Percentiles rank a stretch among this genome's conserved stretches.
Conservation (phyloP, 2,113 vertebrate genomes). For the Epinephelus fuscoguttatus region DNA sequence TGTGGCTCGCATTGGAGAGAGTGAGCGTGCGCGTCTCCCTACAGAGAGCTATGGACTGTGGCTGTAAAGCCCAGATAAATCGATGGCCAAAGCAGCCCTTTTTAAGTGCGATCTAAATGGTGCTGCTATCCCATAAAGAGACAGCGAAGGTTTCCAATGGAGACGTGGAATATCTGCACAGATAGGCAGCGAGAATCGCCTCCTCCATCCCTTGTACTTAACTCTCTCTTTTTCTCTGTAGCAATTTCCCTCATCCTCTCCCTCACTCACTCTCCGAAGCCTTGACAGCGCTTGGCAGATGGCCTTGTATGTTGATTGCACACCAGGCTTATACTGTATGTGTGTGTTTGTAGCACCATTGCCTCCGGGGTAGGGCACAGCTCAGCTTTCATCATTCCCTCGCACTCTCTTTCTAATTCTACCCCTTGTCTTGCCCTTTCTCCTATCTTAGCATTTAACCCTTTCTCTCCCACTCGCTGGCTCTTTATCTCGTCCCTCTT, state of each 20-base stretch:
- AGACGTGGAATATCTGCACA: constrained; percentile 30
- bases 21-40: constrained; percentile 15
- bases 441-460: background rate
- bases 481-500: background rate
- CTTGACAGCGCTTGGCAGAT: constrained; percentile 25
- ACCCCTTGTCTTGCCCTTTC: background rate
- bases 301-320: constrained; percentile 38
- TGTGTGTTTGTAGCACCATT: constrained; percentile 17
- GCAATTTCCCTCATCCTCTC: background rate
- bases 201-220: background rate
- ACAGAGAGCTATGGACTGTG: constrained; percentile 29
- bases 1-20: constrained; percentile 13
- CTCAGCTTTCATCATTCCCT: constrained; percentile 39
- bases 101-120: constrained; percentile 50
- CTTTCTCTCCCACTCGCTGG: background rate
- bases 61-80: constrained; percentile 61
- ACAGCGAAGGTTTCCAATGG: constrained; percentile 2
- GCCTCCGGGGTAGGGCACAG: constrained; percentile 34
- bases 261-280: background rate
- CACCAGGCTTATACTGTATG: constrained; percentile 2
- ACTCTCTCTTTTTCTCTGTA: constrained; percentile 6
- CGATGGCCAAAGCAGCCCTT: constrained; percentile 39
- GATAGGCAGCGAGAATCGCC: background rate
- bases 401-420: constrained; percentile 4
- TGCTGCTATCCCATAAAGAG: constrained; percentile 23